Conservation (phyloP, 2,888 invertebrate genomes). For the Acanthacorydalis orientalis region DNA sequence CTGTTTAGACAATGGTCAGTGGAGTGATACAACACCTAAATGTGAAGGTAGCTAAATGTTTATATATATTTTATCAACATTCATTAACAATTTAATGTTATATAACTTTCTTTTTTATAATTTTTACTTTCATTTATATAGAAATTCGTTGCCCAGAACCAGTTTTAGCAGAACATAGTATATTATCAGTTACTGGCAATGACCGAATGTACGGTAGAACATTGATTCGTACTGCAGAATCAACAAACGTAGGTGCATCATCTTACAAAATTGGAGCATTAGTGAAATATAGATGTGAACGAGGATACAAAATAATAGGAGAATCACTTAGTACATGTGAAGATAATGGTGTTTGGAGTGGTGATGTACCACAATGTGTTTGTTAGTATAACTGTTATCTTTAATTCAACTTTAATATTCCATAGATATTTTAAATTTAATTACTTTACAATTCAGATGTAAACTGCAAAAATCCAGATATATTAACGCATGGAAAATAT, state of each 20-base stretch:
- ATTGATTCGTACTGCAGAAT: conserved; percentile 55
- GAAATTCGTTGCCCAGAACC: conserved; percentile 83
- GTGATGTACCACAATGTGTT: conserved; percentile 63
- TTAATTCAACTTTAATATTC: neutral
- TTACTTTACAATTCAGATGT: conserved; percentile 39
- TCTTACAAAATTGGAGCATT: conserved; percentile 75
- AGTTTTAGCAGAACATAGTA: conserved; percentile 63
- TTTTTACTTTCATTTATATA: neutral
- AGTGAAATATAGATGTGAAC: conserved; percentile 76
- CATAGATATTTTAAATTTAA: neutral
- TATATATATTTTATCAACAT: neutral
- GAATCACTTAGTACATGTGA: conserved; percentile 74
- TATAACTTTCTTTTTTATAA: neutral
- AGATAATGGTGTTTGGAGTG: conserved; percentile 74
- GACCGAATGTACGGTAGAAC: conserved; percentile 80
- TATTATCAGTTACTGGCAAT: conserved; percentile 77
- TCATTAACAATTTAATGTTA: neutral
- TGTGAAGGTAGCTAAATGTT: conserved; percentile 54
- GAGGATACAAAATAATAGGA: conserved; percentile 76
- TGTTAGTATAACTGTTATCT: conserved; percentile 39
- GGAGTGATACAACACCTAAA: conserved; percentile 71
- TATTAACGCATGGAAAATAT: conserved; percentile 55
- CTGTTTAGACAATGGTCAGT: conserved; percentile 58
- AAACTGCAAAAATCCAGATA: conserved; percentile 65
- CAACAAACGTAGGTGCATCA: conserved; percentile 43